Base-by-base conservation (phyloP, 1,140 invertebrate species). In the Uloborus diversus region DNA sequence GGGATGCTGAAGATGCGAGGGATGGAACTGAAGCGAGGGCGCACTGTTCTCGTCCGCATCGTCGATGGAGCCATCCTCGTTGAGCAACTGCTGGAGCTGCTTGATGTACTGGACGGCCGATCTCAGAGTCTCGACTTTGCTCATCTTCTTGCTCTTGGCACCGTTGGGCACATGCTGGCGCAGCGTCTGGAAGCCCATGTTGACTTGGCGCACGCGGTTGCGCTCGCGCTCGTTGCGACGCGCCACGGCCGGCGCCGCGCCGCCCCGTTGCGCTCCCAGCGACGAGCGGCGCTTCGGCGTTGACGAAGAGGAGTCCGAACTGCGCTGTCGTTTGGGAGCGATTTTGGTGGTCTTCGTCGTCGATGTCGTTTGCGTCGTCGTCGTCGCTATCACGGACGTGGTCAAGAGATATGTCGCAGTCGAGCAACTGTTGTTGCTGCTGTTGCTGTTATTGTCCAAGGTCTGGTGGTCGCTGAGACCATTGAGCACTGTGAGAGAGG, bases 41-140 rank as follows among this genome's bases (percentile, higher is more conserved):
- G 37, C 47, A 17, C 47, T 35, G 37, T 76, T 76, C 28, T 69
- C 70, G 17, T 65, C 66, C 1, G 32, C 49, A 17, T 30, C 17
- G 7, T 42, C 47, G 30, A 7, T 30, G 11, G 17, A 23, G 27
- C 25, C 76, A 14, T 69, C 30, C 13, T 85, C 87, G 81, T 85
- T 84, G 89, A 97, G 86, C 14, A 97, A 85, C 82, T 90, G 90
- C 85, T 97, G 93, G 32, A 98, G 87, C 65, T 93, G 92, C 82
- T 93, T 88, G 82, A 98, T 98, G 85, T 98, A 98, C 84, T 96
- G 94, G 0, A 97, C 94, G 2, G 96, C 96, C 89, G 96, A 95
- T 78, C 94, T 89, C 33, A 98, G 85, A 0, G 96, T 98, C 86
- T 98, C 96, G 7, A 97, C 96, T 88, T 98, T 98, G 83, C 94